Conservation (phyloP, 2,113 vertebrate species). For the Dolichallabes microphthalmus region DNA sequence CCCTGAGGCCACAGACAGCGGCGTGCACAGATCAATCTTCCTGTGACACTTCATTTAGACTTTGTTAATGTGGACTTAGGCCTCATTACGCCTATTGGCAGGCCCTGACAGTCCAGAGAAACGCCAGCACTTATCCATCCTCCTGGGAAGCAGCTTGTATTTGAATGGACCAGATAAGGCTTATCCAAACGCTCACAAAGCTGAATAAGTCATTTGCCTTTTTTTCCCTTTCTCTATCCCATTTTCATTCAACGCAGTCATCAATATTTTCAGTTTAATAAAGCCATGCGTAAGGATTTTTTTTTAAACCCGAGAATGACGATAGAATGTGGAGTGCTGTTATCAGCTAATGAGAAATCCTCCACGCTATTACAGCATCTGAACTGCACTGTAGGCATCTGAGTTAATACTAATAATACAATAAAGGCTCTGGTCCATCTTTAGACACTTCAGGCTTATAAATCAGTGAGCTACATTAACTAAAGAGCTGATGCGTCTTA, state of each 20-base stretch:
- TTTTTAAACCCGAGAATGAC: conserved; percentile 10
- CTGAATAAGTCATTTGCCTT: conserved; percentile 69
- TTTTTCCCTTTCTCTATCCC: conserved; percentile 21
- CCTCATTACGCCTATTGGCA: conserved; percentile 85
- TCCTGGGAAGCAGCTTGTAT: conserved; percentile 67
- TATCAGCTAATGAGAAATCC: conserved; percentile 49
- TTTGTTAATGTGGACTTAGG: conserved; percentile 94
- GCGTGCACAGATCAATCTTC: conserved; percentile 89
- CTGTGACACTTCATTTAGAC: conserved; percentile 93
- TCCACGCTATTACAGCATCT: neutral
- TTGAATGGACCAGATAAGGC: conserved; percentile 80
- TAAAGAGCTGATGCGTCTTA: neutral
- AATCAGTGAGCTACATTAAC: neutral
- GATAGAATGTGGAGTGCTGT: conserved; percentile 50
- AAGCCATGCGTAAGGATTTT: conserved; percentile 67
- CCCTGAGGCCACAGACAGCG: conserved; percentile 65
- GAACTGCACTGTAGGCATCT: conserved; percentile 26
- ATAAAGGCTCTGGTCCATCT: neutral
- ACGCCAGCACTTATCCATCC: conserved; percentile 68
- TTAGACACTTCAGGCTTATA: neutral
- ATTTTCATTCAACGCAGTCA: conserved; percentile 67
- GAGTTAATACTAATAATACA: conserved; percentile 4
- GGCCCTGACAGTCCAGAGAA: conserved; percentile 72
- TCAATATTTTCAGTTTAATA: conserved; percentile 74
- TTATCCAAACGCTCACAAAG: conserved; percentile 72